A percentile compares a stretch with the other conserved stretches of the same genome.
Evolutionary conservation across 2,797 vertebrate species (phyloP).

Genomic region (Anguilla megastoma): DNA sequence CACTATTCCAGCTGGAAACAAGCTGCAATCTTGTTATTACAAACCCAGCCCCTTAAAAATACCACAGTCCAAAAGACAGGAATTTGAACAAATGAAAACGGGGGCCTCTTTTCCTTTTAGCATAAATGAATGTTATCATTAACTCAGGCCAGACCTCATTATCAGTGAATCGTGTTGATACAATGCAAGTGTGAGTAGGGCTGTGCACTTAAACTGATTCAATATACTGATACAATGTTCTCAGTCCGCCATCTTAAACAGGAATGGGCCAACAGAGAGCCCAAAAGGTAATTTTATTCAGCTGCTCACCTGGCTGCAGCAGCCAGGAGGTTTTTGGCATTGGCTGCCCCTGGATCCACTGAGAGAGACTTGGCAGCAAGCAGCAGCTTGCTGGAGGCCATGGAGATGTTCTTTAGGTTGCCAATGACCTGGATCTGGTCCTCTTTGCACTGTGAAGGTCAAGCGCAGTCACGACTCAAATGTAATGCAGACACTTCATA

Average conservation of each 20-base stretch:
- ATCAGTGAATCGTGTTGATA: not conserved
- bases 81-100: not conserved
- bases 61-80: not conserved
- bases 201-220: not conserved
- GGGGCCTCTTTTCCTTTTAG: not conserved
- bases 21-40: not conserved
- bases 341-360: conserved; percentile 95
- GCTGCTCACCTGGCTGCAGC: conserved; percentile 89
- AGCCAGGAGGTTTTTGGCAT: conserved; percentile 95
- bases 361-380: conserved; percentile 97
- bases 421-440: conserved; percentile 98
- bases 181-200: not conserved
- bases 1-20: not conserved
- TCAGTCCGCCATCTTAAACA: not conserved
- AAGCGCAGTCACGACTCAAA: not conserved
- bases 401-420: conserved; percentile 98
- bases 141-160: not conserved
- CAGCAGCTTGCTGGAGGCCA: conserved; percentile 97
- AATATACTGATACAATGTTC: not conserved
- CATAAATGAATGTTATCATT: not conserved
- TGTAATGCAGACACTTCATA: not conserved
- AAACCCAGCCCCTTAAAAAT: not conserved
- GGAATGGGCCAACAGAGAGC: not conserved
- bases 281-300: not conserved
- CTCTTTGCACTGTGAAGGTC: conserved; percentile 83